phyloP scores from a whole-genome alignment of 2,888 invertebrate genomes.

The Melanchra persicariae region DNA sequence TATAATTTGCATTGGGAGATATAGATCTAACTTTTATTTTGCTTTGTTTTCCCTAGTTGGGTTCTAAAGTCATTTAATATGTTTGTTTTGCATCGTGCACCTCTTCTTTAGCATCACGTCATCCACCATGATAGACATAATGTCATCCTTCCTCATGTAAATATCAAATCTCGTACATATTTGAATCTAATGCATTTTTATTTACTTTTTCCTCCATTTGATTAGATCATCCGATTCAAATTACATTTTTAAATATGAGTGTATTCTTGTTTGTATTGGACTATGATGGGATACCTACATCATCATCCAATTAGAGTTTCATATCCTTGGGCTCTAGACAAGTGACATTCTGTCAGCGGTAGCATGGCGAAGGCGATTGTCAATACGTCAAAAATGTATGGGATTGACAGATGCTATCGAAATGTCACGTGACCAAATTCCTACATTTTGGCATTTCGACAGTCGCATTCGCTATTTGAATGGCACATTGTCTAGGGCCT shows the following conservation, averaged over 20 bases:
- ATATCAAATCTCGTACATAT: conserved; percentile 30
- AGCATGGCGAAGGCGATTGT: too few species aligned
- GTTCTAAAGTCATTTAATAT: not conserved
- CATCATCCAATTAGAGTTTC: conserved; percentile 10
- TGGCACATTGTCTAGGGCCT: too few species aligned
- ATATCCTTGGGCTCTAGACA: too few species aligned
- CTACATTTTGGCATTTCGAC: too few species aligned
- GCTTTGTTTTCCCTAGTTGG: conserved; percentile 9
- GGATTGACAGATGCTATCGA: too few species aligned
- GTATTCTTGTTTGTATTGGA: not conserved
- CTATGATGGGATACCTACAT: not conserved
- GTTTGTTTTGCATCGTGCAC: conserved; percentile 34
- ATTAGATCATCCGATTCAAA: conserved; percentile 37
- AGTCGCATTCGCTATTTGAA: too few species aligned
- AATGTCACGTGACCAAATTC: too few species aligned
- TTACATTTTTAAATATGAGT: conserved; percentile 21
- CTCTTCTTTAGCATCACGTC: conserved; percentile 31
- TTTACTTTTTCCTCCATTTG: conserved; percentile 33
- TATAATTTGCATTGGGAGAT: too few species aligned
- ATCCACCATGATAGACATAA: conserved; percentile 27
- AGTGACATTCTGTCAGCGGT: too few species aligned
- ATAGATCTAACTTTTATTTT: not conserved
- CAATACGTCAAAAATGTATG: too few species aligned
- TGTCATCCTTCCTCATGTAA: conserved; percentile 27
- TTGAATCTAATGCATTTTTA: conserved; percentile 34